Base-by-base conservation (phyloP, 2,888 invertebrate species). In the Ornithoptera alexandrae region DNA sequence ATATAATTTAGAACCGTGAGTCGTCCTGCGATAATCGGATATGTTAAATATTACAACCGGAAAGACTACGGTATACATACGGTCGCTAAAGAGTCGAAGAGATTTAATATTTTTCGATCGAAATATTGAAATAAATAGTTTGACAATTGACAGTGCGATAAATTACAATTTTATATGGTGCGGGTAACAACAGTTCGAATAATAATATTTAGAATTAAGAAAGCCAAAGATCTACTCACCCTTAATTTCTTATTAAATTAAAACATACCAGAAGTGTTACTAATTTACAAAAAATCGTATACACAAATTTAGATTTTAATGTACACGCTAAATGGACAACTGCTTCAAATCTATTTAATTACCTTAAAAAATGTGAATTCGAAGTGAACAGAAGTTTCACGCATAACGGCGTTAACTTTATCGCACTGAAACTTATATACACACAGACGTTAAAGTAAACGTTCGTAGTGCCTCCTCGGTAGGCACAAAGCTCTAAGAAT, bases 91-190 rank as follows among this genome's bases (percentile, higher is more conserved):
- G 61, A 70, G 57, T 61, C 64, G 57, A 67, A 67, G 60, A 70
- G 57, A 65, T 68, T 20, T 69, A 61, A 61, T 64, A 63, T 57
- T 67, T 67, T 56, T 63, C 42, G 15, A 50, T 59, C 50, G 62
- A 70, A 67, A 42, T 18, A 59, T 63, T 46, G 42, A 67, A 70
- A 70, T 65, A 57, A 63, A 70, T 65, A 64, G 17, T 64, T 67
- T 67, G 61, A 70, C 64, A 61, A 70, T 70, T 60, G 68, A 69
- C 71, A 73, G 72, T 72, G 73, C 73, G 72, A 74, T 71, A 72
- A 71, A 67, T 62, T 70, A 67, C 67, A 67, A 64, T 70, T 67
- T 67, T 59, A 64, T 64, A 70, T 63, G 56, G 67, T 70, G 67
- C 70, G 60, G 67, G 64, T 70, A 63, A 67, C 50, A 67, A 66